Evolutionary conservation across 2,797 vertebrate species (phyloP), one percentile per base, ranked within the genome.

Genomic region (Odontamblyopus rebecca): DNA sequence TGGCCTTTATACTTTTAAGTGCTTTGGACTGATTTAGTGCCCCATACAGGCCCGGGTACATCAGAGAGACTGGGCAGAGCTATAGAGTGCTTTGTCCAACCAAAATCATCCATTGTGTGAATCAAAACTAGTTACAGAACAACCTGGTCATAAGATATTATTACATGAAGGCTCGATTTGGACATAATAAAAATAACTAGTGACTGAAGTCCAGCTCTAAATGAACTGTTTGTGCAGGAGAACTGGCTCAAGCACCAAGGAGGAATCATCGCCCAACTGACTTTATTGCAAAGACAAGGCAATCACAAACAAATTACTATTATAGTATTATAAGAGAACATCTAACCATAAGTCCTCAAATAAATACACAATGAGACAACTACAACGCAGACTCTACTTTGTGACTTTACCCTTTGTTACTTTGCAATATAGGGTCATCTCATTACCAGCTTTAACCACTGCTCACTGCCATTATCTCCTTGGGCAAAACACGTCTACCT

Each of bases 1-100:
- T 82, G 80, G 78, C 77, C 80, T 86, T 88, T 85, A 79, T 85
- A 77, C 78, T 85, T 86, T 83, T 79, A 83, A 86, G 85, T 86
- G 83, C 71, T 86, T 81, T 80, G 79, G 83, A 83, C 79, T 87
- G 76, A 83, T 88, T 85, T 79, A 82, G 78, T 81, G 79, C 73
- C 75, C 71, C 72, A 73, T 70, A 63, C 79, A 76, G 77, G 68
- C 69, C 71, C 78, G 72, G 80, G 76, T 73, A 69, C 64, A 30
- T 85, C 85, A 23, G 23, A 78, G 70, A 75, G 64, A 51, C 74
- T 30, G 61, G 69, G 68, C 71, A 79, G 67, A 0, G 59, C 69
- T 51, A 67, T 82, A 80, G 70, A 61, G 41, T 44, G 69, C 64
- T 82, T 73, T 72, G 48, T 80, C 80, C 71, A 53, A 80, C 71